Evolutionary conservation across 1,140 invertebrate species (phyloP).

Genomic region (Drosophila punjabiensis): DNA sequence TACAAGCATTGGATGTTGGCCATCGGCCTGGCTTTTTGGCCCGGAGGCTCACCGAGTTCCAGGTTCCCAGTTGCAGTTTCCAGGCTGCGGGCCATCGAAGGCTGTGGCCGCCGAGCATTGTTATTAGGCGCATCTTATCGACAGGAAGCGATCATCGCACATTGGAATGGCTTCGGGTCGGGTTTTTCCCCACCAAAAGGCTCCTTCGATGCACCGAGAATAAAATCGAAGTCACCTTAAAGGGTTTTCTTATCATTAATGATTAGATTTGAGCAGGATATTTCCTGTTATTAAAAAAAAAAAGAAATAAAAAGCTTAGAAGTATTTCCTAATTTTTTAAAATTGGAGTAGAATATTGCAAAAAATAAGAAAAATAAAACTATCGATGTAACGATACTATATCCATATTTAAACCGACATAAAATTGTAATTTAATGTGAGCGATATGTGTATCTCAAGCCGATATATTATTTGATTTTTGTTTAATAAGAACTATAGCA

Average conservation of each 20-base stretch:
- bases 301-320: not conserved
- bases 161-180: constrained; percentile 62
- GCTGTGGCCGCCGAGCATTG: constrained; percentile 49
- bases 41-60: constrained; percentile 7
- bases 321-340: not conserved
- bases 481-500: too few relatives aligned
- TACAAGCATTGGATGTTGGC: constrained; percentile 53
- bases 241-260: not conserved
- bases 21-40: constrained; percentile 23
- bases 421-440: not conserved
- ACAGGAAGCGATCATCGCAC: constrained; percentile 82
- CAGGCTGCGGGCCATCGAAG: constrained; percentile 16
- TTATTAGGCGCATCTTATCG: constrained; percentile 81
- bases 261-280: not conserved
- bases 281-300: not conserved
- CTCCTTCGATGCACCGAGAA: not conserved
- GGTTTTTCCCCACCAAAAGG: constrained; percentile 11
- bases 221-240: not conserved
- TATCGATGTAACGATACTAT: too few relatives aligned
- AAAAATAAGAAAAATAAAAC: not conserved
- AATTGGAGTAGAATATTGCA: not conserved
- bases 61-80: constrained; percentile 20
- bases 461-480: too few relatives aligned
- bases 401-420: not conserved
- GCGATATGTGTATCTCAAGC: too few relatives aligned